Evolutionary conservation across 2,797 vertebrate genomes (phyloP).

Genomic region (Chromis chromis): DNA sequence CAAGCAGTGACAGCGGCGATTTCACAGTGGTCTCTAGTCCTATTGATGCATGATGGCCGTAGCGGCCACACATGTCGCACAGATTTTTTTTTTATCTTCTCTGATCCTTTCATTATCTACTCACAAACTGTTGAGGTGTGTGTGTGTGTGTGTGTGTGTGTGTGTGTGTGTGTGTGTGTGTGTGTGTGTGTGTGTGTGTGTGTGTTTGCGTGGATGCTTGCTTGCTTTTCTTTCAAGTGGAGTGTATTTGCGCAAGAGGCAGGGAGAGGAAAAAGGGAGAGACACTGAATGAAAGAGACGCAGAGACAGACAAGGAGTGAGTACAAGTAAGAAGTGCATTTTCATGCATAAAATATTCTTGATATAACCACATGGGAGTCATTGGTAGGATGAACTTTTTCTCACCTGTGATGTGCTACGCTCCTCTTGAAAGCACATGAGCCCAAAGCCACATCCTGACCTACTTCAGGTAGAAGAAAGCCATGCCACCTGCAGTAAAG

Average conservation of each 20-base stretch:
- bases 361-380: slow-evolving; percentile 11
- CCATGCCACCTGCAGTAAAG: slow-evolving; percentile 29
- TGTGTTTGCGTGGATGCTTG: slow-evolving; percentile 2
- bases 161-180: slow-evolving; percentile 1
- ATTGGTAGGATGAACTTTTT: slow-evolving; percentile 50
- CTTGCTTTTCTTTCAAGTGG: slow-evolving; percentile 15
- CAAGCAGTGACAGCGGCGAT: slow-evolving; percentile 45
- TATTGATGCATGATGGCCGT: slow-evolving; percentile 62
- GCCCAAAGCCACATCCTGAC: slow-evolving; percentile 46
- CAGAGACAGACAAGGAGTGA: slow-evolving; percentile 15
- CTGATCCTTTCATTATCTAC: slow-evolving; percentile 61
- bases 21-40: slow-evolving; percentile 46
- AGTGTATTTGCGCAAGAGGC: neutral
- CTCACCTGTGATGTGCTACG: slow-evolving; percentile 47
- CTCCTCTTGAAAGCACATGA: slow-evolving; percentile 32
- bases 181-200: slow-evolving; percentile 12
- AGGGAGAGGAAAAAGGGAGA: neutral
- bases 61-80: slow-evolving; percentile 41
- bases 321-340: slow-evolving; percentile 14
- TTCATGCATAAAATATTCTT: slow-evolving; percentile 30
- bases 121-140: slow-evolving; percentile 38
- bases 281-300: slow-evolving; percentile 11
- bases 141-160: slow-evolving; percentile 29
- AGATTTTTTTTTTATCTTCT: slow-evolving; percentile 65
- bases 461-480: slow-evolving; percentile 46